A percentile compares a stretch with the other conserved stretches of the same genome.
These are phyloP conservation scores for Dynastes tityus DNA, from an alignment of 2,888 invertebrate genomes.

Conservation along the genomic window DNA sequence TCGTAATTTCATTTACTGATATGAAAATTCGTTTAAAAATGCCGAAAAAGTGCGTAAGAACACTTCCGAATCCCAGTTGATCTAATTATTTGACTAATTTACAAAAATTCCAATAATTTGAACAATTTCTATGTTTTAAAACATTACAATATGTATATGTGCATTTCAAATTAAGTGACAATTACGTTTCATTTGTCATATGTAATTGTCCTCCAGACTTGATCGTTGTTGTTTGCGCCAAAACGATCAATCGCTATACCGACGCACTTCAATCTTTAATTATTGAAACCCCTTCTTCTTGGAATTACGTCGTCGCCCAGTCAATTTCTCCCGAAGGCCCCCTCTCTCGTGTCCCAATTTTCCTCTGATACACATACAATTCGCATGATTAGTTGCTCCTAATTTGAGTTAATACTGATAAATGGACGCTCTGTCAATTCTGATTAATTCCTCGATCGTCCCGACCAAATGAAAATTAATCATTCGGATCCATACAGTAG, in stretches of 20 bases:
- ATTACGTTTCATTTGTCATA: no score
- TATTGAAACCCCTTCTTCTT: slow-evolving; percentile 14
- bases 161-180: no score
- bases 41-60: no score
- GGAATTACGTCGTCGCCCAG: not conserved
- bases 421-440: slow-evolving; percentile 42
- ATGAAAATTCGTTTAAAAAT: no score
- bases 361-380: slow-evolving; percentile 24
- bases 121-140: no score
- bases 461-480: slow-evolving; percentile 44
- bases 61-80: no score
- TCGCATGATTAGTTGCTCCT: slow-evolving; percentile 46
- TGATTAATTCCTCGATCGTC: slow-evolving; percentile 39
- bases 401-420: slow-evolving; percentile 47
- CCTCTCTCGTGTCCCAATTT: not conserved
- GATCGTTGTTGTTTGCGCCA: not conserved
- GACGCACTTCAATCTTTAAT: slow-evolving; percentile 19
- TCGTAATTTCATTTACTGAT: no score
- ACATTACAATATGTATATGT: no score
- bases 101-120: no score
- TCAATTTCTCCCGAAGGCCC: slow-evolving; percentile 14
- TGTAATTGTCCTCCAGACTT: no score
- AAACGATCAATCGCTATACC: slow-evolving; percentile 11
- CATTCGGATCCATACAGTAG: slow-evolving; percentile 15
- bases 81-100: no score